A percentile compares a stretch with the other conserved stretches of the same genome.
Conservation (phyloP, 2,113 vertebrate genomes). For the Monopterus albus region DNA sequence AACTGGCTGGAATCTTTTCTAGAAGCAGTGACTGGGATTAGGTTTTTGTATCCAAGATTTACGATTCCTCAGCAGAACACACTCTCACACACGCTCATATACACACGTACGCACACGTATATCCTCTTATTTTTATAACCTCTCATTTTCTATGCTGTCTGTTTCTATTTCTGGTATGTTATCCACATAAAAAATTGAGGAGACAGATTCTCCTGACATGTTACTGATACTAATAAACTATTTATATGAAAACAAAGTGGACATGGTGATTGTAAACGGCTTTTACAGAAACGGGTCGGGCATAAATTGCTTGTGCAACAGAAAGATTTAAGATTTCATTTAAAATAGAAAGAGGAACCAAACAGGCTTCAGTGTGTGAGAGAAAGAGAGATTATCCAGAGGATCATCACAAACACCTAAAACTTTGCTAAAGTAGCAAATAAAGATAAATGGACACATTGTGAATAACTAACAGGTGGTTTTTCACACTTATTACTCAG, state of each 20-base stretch:
- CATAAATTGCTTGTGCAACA: neutral
- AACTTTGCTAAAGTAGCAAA: too few species aligned
- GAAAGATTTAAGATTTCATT: neutral
- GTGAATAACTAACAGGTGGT: constrained; percentile 4
- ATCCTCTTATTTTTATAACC: constrained; percentile 72
- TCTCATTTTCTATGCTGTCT: constrained; percentile 59
- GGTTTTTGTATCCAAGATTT: constrained; percentile 65
- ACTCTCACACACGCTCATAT: constrained; percentile 20
- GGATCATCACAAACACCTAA: constrained; percentile 21
- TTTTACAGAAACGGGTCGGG: neutral
- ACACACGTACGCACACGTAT: constrained; percentile 28
- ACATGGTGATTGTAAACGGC: constrained; percentile 9
- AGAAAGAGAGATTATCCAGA: constrained; percentile 48
- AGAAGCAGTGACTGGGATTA: constrained; percentile 56
- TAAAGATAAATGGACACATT: too few species aligned
- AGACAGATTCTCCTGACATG: constrained; percentile 33
- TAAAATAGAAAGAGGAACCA: neutral
- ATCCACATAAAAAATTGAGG: constrained; percentile 36
- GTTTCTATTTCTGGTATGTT: constrained; percentile 68
- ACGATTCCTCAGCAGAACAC: constrained; percentile 40
- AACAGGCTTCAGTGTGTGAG: neutral
- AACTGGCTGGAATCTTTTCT: constrained; percentile 46
- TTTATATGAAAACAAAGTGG: constrained; percentile 68
- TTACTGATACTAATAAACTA: constrained; percentile 78
- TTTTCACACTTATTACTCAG: neutral